phyloP scores from a whole-genome alignment of 2,797 vertebrate species.

The Smutsia gigantea region DNA sequence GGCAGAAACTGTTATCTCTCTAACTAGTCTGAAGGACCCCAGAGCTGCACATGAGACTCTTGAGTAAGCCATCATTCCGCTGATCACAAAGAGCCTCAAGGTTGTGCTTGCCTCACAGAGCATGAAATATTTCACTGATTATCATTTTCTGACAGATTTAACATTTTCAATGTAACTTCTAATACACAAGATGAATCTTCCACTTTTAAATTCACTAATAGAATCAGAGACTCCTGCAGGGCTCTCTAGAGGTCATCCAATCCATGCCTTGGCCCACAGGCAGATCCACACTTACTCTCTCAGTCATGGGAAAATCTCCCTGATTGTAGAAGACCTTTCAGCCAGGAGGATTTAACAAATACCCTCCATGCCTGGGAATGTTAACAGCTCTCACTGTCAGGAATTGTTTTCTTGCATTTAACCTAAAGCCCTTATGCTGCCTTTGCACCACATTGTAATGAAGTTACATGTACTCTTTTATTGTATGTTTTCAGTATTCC shows the following conservation, averaged over 20 bases:
- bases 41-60: slow-evolving; percentile 15
- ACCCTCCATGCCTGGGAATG: background rate
- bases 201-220: slow-evolving; percentile 64
- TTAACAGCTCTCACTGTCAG: background rate
- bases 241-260: background rate
- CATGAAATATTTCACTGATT: slow-evolving; percentile 67
- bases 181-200: slow-evolving; percentile 59
- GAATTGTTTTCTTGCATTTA: slow-evolving; percentile 14
- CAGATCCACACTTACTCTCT: background rate
- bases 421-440: background rate
- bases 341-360: background rate
- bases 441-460: background rate
- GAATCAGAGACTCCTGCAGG: slow-evolving; percentile 44
- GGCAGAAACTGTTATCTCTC: slow-evolving; percentile 62
- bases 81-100: slow-evolving; percentile 56
- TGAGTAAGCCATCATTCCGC: slow-evolving; percentile 56
- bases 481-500: background rate
- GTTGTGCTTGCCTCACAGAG: slow-evolving; percentile 61
- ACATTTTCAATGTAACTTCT: slow-evolving; percentile 73
- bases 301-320: background rate
- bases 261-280: background rate
- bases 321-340: slow-evolving; percentile 26
- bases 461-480: background rate
- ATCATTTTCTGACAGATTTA: slow-evolving; percentile 65
- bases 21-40: slow-evolving; percentile 56